These are phyloP conservation scores for Sthenelais limicola DNA, from an alignment of 2,888 invertebrate genomes.

Conservation along the genomic window DNA sequence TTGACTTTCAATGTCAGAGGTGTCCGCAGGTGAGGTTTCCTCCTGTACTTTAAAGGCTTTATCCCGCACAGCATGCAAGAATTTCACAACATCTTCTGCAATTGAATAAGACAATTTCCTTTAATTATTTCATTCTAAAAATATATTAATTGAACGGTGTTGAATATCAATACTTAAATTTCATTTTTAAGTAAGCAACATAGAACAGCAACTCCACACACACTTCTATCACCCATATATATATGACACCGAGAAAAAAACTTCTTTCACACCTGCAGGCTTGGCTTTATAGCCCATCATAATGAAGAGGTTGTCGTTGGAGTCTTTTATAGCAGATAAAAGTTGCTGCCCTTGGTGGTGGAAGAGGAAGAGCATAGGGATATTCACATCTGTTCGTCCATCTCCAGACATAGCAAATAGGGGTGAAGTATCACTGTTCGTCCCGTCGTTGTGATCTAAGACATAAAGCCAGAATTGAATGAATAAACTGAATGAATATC, in stretches of 20 bases:
- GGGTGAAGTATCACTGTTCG: slow-evolving; percentile 82
- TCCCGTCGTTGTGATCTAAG: slow-evolving; percentile 80
- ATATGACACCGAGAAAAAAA: too few species aligned
- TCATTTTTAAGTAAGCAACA: background rate
- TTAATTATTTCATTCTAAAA: too few species aligned
- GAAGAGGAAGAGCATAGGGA: slow-evolving; percentile 93
- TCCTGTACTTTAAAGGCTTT: too few species aligned
- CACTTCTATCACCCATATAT: too few species aligned
- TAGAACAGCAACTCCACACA: too few species aligned
- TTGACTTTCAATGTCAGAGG: background rate
- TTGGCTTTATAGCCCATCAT: slow-evolving; percentile 66
- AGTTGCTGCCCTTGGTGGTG: slow-evolving; percentile 80
- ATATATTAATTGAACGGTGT: too few species aligned
- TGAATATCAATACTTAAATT: background rate
- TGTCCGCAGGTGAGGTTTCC: too few species aligned
- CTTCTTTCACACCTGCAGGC: slow-evolving; percentile 52
- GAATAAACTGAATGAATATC: background rate
- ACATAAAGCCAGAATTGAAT: background rate
- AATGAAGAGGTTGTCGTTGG: slow-evolving; percentile 76
- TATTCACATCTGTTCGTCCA: slow-evolving; percentile 85
- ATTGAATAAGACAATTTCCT: too few species aligned
- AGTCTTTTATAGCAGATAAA: slow-evolving; percentile 76
- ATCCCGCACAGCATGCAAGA: too few species aligned
- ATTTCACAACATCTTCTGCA: slow-evolving; percentile 14
- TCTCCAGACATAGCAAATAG: slow-evolving; percentile 98